Conservation (phyloP, 2,113 vertebrate genomes). For the Haemorhous mexicanus region DNA sequence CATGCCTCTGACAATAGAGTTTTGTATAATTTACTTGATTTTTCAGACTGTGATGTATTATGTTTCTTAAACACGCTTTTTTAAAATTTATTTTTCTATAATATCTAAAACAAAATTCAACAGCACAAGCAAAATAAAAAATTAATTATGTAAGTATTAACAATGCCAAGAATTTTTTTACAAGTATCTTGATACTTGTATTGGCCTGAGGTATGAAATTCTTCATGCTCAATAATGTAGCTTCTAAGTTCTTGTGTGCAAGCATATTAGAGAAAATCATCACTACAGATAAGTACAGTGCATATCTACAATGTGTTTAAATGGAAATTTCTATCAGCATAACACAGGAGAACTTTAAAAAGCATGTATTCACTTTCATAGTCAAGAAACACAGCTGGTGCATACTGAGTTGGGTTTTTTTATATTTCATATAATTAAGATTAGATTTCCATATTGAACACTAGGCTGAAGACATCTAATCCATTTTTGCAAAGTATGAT, state of each 20-base stretch:
- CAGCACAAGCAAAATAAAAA: background rate
- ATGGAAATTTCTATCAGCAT: background rate
- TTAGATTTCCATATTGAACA: background rate
- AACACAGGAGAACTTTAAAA: background rate
- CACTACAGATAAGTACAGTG: background rate
- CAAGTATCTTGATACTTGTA: background rate
- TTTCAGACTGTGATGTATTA: background rate
- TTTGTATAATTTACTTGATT: background rate
- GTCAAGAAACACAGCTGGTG: background rate
- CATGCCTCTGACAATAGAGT: background rate
- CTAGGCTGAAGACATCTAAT: background rate
- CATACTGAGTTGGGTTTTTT: background rate
- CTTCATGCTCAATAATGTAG: background rate
- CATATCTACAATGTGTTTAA: background rate
- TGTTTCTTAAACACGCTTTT: background rate
- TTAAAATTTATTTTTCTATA: background rate
- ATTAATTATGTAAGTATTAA: background rate
- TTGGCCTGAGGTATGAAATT: background rate
- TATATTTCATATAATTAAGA: background rate
- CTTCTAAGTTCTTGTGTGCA: background rate
- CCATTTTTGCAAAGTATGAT: background rate
- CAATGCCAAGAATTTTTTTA: rapidly evolving
- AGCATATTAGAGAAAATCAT: background rate
- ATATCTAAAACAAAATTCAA: background rate
- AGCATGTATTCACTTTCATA: background rate